Evolutionary conservation across 2,888 invertebrate genomes (phyloP), one percentile per base, ranked within the genome.

Genomic region (Chymomyza procnemis): DNA sequence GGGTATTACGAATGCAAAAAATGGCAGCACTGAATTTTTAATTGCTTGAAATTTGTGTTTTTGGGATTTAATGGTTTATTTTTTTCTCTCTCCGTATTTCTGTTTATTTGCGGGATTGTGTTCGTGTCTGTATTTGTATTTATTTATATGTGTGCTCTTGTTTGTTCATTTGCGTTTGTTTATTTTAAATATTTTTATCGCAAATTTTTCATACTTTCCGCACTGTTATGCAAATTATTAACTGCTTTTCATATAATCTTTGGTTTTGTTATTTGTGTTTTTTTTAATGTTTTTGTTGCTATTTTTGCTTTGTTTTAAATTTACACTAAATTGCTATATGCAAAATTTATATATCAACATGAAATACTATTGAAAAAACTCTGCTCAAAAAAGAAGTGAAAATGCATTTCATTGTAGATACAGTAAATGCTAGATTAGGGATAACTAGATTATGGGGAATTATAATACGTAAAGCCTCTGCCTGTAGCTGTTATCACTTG

Each of bases 11-110:
- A 4, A n/a, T 59, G 14, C 41, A 56, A 61, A 77, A 75, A 70
- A 67, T 56, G 74, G 68, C 74, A 85, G 78, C 81, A 81, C 78
- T 81, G 74, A 81, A 81, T 80, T 78, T 83, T 80, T 85, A 81
- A 83, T 81, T 85, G 84, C 73, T 83, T 67, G 60, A 73, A 79
- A 85, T 74, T 73, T 83, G 78, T 78, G 86, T 73, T 83, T 26
- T 69, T 69, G 68, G 65, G 68, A 74, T 78, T 84, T 74, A 61
- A 76, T 68, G 65, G 66, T 64, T 75, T 74, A n/a, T n/a, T n/a
- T n/a, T n/a, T n/a, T n/a, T n/a, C n/a, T n/a, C n/a, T n/a, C 69
- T 19, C 64, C 30, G 61, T 41, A 21, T 61, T 67, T 64, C 34
- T 41, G 12, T 41, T 41, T 41, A 41, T 41, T 41, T 64, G 58